Evolutionary conservation across 2,113 vertebrate species (phyloP), one percentile per base, ranked within the genome.

Genomic region (Lagopus muta): DNA sequence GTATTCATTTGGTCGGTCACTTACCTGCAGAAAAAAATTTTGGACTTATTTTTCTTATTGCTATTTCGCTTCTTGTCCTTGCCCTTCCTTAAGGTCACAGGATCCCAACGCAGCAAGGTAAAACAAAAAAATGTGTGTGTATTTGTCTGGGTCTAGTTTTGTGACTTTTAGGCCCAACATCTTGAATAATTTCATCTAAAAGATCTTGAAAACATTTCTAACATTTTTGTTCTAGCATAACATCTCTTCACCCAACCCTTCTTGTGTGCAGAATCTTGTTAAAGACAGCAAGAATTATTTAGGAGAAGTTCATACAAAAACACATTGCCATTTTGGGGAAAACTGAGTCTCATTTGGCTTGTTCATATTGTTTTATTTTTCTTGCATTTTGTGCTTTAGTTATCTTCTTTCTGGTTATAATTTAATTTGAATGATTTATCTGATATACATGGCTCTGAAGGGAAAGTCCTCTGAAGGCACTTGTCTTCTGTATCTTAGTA

Each of bases 21-120:
- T 88, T 90, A 89, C 97, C 96, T 97, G 87, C 88, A 74, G 93
- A 97, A 97, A 97, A 72, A 74, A 93, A 75, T 2, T 64, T 93
- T 97, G 94, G 96, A 91, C 86, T 93, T 92, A 70, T 95, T 95
- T 96, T 98, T 98, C 98, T 98, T 97, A 98, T 97, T 97, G 93
- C 93, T 95, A 89, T 98, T 98, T 98, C 72, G 93, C 98, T 98
- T 98, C 98, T 98, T 98, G 96, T 98, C 98, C 97, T 97, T 97
- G 96, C 94, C 94, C 96, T 97, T 97, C 97, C 97, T 97, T 98
- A 98, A 98, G 98, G 98, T 98, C 97, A 98, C 98, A 98, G 98
- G 98, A 98, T 98, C 98, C 80, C 98, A 98, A 79, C 97, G 98
- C 96, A 98, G 98, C 98, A 98, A 98, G 98, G 98, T 98, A 98